phyloP scores from a whole-genome alignment of 2,888 invertebrate genomes.

The Drosophila parthenogenetica region DNA sequence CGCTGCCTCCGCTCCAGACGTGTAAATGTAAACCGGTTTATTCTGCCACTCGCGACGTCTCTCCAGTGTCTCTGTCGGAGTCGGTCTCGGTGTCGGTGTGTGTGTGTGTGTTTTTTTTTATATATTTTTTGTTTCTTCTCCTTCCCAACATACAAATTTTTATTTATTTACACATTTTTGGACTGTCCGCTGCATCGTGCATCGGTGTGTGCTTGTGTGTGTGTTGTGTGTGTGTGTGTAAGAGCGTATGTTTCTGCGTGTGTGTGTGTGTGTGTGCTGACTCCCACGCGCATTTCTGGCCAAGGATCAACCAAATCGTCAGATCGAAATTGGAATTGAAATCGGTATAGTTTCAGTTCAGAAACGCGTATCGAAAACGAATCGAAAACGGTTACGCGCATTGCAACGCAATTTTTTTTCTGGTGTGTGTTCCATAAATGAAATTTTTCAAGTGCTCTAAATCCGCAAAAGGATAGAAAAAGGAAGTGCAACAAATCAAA shows the following conservation, averaged over 20 bases:
- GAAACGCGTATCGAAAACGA: background rate
- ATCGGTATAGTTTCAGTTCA: background rate
- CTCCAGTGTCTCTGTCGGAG: background rate
- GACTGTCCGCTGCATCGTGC: slow-evolving; percentile 15
- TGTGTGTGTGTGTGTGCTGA: slow-evolving; percentile 21
- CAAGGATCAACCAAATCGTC: slow-evolving; percentile 16
- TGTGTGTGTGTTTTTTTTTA: slow-evolving; percentile 5
- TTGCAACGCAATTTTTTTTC: slow-evolving; percentile 49
- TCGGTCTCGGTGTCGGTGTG: too few relatives aligned
- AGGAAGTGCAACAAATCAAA: slow-evolving; percentile 5
- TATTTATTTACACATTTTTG: slow-evolving; percentile 43
- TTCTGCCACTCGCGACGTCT: slow-evolving; percentile 41
- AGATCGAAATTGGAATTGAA: slow-evolving; percentile 12
- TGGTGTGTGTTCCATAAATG: slow-evolving; percentile 50
- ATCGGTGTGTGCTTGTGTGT: slow-evolving; percentile 31
- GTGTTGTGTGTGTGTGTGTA: slow-evolving; percentile 18
- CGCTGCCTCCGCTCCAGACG: slow-evolving; percentile 11
- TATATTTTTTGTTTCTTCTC: slow-evolving; percentile 2
- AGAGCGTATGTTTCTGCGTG: slow-evolving; percentile 5
- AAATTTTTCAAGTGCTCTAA: slow-evolving; percentile 38
- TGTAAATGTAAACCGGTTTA: slow-evolving; percentile 52
- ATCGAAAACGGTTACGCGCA: slow-evolving; percentile 31
- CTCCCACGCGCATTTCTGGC: slow-evolving; percentile 37
- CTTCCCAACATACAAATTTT: slow-evolving; percentile 29
- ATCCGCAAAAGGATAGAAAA: slow-evolving; percentile 8